phyloP scores from a whole-genome alignment of 2,888 invertebrate species.

The Patella pellucida region DNA sequence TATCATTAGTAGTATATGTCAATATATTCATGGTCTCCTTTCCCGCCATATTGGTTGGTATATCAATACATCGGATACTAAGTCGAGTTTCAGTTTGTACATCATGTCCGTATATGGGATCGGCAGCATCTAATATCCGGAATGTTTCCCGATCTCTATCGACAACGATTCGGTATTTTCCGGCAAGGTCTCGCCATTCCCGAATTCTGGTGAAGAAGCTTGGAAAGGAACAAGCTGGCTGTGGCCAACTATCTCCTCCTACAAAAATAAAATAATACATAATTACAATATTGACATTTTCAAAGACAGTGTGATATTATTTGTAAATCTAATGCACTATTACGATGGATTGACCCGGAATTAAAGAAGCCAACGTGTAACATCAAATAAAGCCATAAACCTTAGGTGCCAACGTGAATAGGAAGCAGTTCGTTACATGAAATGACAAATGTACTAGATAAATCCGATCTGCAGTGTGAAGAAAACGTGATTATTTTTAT shows the following conservation, averaged over 20 bases:
- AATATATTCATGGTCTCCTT: conserved; percentile 34
- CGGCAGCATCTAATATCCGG: conserved; percentile 43
- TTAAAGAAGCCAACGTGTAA: too few species aligned
- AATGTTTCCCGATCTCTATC: conserved; percentile 52
- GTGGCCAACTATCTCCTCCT: conserved; percentile 49
- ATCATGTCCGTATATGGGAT: conserved; percentile 30
- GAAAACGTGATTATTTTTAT: too few species aligned
- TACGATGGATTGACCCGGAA: too few species aligned
- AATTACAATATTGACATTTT: too few species aligned
- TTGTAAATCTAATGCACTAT: too few species aligned
- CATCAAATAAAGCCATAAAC: too few species aligned
- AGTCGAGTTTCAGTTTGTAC: conserved; percentile 43
- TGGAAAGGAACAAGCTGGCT: conserved; percentile 55
- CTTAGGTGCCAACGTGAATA: not conserved
- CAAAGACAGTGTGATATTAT: too few species aligned
- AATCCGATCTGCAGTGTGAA: too few species aligned
- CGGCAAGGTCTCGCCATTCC: conserved; percentile 63
- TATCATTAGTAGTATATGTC: conserved; percentile 51
- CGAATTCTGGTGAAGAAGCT: conserved; percentile 47
- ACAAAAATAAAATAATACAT: not conserved
- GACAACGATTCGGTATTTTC: conserved; percentile 48
- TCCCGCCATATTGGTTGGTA: conserved; percentile 17
- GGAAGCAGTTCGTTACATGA: too few species aligned
- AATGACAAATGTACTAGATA: too few species aligned
- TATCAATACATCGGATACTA: conserved; percentile 49